A percentile compares a stretch with the other conserved stretches of the same genome.
phyloP scores from a whole-genome alignment of 2,888 invertebrate species.

The Cataglyphis cursor region DNA sequence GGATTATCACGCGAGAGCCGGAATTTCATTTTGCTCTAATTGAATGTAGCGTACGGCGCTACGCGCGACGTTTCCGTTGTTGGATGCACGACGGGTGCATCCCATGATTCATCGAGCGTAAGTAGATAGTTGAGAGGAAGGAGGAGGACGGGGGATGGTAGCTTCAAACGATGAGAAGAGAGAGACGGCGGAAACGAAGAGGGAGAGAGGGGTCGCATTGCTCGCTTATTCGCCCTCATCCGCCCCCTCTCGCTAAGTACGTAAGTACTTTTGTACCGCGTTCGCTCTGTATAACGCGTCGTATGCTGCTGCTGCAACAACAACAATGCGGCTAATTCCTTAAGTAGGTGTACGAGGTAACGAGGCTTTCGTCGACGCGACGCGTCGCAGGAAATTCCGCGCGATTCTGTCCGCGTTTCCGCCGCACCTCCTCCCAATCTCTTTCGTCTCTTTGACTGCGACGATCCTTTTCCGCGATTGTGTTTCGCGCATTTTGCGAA shows the following conservation, averaged over 20 bases:
- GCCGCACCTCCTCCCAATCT: neutral
- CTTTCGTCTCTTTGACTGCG: constrained; percentile 15
- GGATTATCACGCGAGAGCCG: constrained; percentile 71
- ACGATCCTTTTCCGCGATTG: constrained; percentile 31
- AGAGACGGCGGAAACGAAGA: neutral
- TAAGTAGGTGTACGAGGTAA: constrained; percentile 54
- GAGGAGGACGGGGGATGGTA: neutral
- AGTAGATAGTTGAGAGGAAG: neutral
- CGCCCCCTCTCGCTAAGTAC: constrained; percentile 41
- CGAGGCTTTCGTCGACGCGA: constrained; percentile 35
- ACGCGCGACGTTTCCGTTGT: constrained; percentile 55
- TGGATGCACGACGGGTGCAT: constrained; percentile 18
- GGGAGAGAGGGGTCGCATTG: constrained; percentile 33
- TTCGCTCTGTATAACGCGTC: constrained; percentile 46
- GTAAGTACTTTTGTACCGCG: constrained; percentile 39
- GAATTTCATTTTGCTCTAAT: constrained; percentile 82
- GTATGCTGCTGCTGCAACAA: constrained; percentile 37
- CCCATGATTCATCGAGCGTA: constrained; percentile 43
- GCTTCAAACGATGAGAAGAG: constrained; percentile 9
- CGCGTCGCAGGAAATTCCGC: constrained; percentile 41
- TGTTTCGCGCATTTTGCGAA: constrained; percentile 23
- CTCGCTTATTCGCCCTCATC: constrained; percentile 22
- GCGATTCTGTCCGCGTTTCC: constrained; percentile 15
- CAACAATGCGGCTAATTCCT: constrained; percentile 58
- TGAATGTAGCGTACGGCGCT: constrained; percentile 76